Base-by-base conservation (phyloP, 1,140 invertebrate species). In the Lepidurus arcticus region DNA sequence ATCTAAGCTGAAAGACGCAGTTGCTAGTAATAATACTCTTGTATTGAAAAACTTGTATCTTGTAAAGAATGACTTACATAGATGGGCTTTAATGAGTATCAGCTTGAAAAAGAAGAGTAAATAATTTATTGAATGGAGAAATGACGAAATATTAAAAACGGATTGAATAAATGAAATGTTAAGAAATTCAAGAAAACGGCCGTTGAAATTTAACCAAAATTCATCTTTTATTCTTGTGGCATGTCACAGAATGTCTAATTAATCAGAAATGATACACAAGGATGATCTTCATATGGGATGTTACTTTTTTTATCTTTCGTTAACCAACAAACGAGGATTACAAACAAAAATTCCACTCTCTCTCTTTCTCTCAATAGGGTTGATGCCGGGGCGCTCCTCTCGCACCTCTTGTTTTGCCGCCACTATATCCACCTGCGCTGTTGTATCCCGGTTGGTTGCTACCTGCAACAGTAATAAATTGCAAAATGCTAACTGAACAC, bases 341-440 rank as follows among this genome's bases (percentile, higher is more conserved):
- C 53, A 65, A 47, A 76, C 44, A 44, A 42, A 26, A 76, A 13
- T 34, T 75, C 21, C 75, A 42, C 47, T 42, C 24, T 42, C 26
- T 75, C 26, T 75, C 24, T 75, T 42, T 21, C 43, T 83, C 83
- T 88, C 90, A 92, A 87, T 92, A 92, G 83, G 91, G 91, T 87
- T 91, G 90, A 87, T 91, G 90, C 88, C 91, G 90, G 87, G 91
- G 90, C 86, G 89, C 90, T 84, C 90, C 87, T 83, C 90, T 89
- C 82, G 88, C 88, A 85, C 89, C 88, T 82, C 86, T 87, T 16
- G 53, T 65, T 65, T 65, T 65, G 13, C 53, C 53, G 8, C 53
- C 53, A 16, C 53, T 65, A 65, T 65, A 65, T 13, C 53, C 53
- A 13, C 53, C 53, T 21, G 53, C 53, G 53, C 53, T 65, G 53